Base-by-base conservation (phyloP, 2,113 vertebrate genomes). In the Shinisaurus crocodilurus region DNA sequence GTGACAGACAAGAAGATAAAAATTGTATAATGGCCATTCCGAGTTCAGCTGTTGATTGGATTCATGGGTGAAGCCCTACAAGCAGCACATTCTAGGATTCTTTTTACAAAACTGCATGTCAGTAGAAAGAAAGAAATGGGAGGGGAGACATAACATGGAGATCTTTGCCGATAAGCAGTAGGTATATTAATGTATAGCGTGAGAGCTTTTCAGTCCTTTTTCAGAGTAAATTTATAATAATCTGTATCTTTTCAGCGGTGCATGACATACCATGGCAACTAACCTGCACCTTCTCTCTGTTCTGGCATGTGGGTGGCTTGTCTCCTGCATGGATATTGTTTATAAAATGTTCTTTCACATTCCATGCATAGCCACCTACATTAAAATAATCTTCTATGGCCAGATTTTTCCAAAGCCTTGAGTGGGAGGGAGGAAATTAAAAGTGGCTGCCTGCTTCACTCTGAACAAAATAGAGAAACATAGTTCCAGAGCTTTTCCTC, bases 191-290 rank as follows among this genome's bases (percentile, higher is more conserved):
- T 86, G 91, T 87, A 69, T 93, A 76, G 89, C 87, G 91, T 15
- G 65, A 65, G 86, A 93, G 87, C 57, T 72, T 87, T 34, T 13
- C 40, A 6, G 90, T 3, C 85, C 93, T 94, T 88, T 54, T 87
- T 90, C 92, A 92, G 79, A 88, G 80, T 80, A 81, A 91, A 93
- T 63, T 63, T 87, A 92, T 91, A 92, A 81, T 82, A 13, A 82
- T 37, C 34, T 23, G 23, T 91, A 69, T 34, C 83, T 70, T 92
- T 13, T 0, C 85, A 87, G 32, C n/a, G 67, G 13, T 50, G 43
- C 84, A 20, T 74, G 3, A 90, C 81, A 69, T 82, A n/a, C 90
- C 90, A 37, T 93, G 93, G 90, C 94, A 96, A 95, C 89, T 89
- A 88, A 76, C 48, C 43, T 74, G 85, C 91, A 3, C 0, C 57